phyloP scores from a whole-genome alignment of 1,140 invertebrate genomes.

The Ladona fulva region DNA sequence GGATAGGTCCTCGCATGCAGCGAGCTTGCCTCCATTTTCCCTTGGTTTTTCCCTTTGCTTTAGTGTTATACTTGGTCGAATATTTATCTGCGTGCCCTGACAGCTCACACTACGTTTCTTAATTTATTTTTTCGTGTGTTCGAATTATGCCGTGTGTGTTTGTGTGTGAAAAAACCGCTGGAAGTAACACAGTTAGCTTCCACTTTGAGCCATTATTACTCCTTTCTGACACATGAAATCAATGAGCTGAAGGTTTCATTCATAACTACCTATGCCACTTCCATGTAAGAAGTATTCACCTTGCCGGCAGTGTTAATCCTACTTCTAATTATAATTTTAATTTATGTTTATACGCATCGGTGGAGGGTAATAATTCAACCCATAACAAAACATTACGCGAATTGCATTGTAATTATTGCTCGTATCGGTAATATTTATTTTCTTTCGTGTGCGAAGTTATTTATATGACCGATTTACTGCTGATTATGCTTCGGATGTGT shows the following conservation, averaged over 20 bases:
- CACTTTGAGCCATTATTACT: not conserved
- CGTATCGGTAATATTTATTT: too few relatives aligned
- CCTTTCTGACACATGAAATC: not conserved
- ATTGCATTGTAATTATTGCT: too few relatives aligned
- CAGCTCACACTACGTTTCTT: not conserved
- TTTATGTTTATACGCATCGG: too few relatives aligned
- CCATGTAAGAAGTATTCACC: not conserved
- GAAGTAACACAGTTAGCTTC: not conserved
- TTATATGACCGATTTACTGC: too few relatives aligned
- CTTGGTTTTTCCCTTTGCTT: slow-evolving; percentile 14
- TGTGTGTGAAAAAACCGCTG: too few relatives aligned
- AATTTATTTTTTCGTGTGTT: not conserved
- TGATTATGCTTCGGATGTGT: too few relatives aligned
- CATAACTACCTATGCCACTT: not conserved
- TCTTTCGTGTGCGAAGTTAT: too few relatives aligned
- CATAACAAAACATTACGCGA: too few relatives aligned
- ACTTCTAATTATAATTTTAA: too few relatives aligned
- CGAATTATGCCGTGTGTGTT: too few relatives aligned
- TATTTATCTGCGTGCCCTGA: not conserved
- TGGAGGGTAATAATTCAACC: too few relatives aligned
- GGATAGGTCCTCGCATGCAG: slow-evolving; percentile 15
- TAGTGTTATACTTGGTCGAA: not conserved
- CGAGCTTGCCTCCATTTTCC: slow-evolving; percentile 20
- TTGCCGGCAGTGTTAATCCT: too few relatives aligned
- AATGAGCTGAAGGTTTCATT: slow-evolving; percentile 9